A percentile compares a stretch with the other conserved stretches of the same genome.
Conservation (phyloP, 2,888 invertebrate genomes). For the Microdon myrmicae region DNA sequence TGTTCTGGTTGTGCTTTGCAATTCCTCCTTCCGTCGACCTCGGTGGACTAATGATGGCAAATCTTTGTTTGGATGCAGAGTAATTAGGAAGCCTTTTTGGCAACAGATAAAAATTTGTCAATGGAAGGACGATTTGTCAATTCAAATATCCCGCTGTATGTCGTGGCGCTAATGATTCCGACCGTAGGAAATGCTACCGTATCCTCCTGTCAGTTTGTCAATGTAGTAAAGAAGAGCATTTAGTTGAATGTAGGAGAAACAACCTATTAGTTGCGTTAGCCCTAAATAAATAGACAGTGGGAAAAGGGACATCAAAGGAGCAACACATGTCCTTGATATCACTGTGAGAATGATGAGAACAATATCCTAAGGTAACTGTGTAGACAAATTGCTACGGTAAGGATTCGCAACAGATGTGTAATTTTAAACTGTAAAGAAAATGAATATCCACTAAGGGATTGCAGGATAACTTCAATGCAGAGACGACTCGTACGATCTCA, state of each 20-base stretch:
- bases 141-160: conserved; percentile 23
- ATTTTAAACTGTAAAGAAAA: no score
- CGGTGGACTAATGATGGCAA: conserved; percentile 28
- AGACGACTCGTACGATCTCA: no score
- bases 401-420: no score
- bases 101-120: conserved; percentile 43
- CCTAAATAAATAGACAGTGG: no score
- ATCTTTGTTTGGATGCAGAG: conserved; percentile 19
- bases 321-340: no score
- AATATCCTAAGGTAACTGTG: no score
- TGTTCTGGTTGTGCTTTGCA: conserved; percentile 26
- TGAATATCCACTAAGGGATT: no score
- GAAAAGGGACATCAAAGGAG: no score
- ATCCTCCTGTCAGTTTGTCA: conserved; percentile 8
- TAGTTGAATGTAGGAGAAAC: not conserved
- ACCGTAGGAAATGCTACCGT: not conserved
- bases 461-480: no score
- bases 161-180: conserved; percentile 35
- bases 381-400: no score
- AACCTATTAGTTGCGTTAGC: no score
- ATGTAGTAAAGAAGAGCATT: conserved; percentile 1
- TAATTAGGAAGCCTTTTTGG: conserved; percentile 41
- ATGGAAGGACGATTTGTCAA: conserved; percentile 50
- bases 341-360: no score
- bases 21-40: not conserved